Base-by-base conservation (phyloP, 2,888 invertebrate genomes). In the Drepanosiphum platanoidis region DNA sequence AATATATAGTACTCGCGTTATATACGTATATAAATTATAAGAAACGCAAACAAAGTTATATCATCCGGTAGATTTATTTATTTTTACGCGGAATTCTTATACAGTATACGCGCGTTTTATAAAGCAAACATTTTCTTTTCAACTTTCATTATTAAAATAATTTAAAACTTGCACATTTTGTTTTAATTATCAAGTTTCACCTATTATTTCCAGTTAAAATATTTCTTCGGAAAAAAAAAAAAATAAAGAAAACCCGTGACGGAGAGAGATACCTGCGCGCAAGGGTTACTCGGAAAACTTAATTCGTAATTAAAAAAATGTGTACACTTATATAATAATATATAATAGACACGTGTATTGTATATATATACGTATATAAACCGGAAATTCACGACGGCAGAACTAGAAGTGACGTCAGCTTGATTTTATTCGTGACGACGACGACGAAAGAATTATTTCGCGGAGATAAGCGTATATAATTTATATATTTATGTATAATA, bases 171-270 rank as follows among this genome's bases (percentile, higher is more conserved):
- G 71, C 58, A 72, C 71, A 72, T 82, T 82, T 61, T 32, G 71
- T 72, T 82, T 82, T 82, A 82, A 82, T 82, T 82, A 72, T 61
- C 58, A 72, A 71, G 70, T 81, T 81, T 72, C 58, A 42, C 39
- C 71, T 82, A 72, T 82, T 82, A 82, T 42, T 71, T 82, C 81
- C 71, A 72, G 81, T 82, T 72, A 72, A 72, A 82, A 82, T 72
- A 72, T 82, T 82, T 82, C 71, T 82, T 72, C 13, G 70, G 18
- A 22, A 82, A 71, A 58, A 66, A 66, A 80, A 78, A 64, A 11
- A 42, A 42, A 42, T 9, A 42, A 42, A 42, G 11, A 42, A 11
- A 61, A n/a, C 9, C 15, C 42, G 13, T 11, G 32, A n/a, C n/a
- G n/a, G n/a, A n/a, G n/a, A n/a, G 66, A 46, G 64, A 61, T 46